Base-by-base conservation (phyloP, 2,797 vertebrate species). In the Sebastes iracundus region DNA sequence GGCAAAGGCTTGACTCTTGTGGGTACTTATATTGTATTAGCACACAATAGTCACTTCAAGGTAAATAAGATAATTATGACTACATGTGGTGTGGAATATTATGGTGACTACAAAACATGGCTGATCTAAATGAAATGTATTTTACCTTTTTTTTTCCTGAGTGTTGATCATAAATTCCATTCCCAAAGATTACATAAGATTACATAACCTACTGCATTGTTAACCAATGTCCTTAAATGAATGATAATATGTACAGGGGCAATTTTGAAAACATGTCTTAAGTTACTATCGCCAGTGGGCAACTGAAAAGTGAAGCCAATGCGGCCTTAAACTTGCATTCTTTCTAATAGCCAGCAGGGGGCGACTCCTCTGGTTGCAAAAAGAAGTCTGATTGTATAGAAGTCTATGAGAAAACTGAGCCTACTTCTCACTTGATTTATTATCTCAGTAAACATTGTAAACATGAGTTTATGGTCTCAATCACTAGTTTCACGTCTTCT, bases 401-500 rank as follows among this genome's bases (percentile, higher is more conserved):
- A 18, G 14, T 46, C 42, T 46, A 46, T 46, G 16, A 46, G 42
- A 46, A 46, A 46, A 46, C 30, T 46, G 42, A 46, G 3, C 42
- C 16, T 46, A 46, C 42, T 46, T 46, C 42, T 18, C 42, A 46
- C 42, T 46, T 46, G 42, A 46, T 46, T 46, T 46, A 46, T 18
- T 46, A 46, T 16, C 42, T 46, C 42, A 18, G 14, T 46, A 49
- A 49, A 49, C 18, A 49, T 20, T 18, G 7, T 49, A 20, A 49
- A 49, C 7, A 18, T 49, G 18, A 20, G 46, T 8, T 49, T 49
- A 20, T 0, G 18, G 46, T 20, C 46, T 20, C 46, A 49, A 49
- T 49, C 18, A 0, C 46, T 49, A 0, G 16, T 49, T 49, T 20
- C 46, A 49, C 0, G 46, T 49, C 46, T 49, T 49, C 46, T 49